Evolutionary conservation across 2,888 invertebrate genomes (phyloP).

Genomic region (Pterostichus niger): DNA sequence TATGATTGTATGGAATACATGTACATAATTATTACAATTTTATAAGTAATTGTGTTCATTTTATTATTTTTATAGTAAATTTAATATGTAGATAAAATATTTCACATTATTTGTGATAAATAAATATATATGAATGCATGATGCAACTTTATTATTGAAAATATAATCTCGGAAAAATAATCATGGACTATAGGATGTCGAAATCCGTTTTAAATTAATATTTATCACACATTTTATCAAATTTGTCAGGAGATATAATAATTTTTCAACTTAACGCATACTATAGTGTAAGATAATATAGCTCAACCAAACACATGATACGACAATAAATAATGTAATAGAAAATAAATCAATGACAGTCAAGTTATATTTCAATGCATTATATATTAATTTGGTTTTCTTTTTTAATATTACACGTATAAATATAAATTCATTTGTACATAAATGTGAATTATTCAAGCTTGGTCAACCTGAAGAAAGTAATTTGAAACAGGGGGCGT

Average conservation of each 20-base stretch:
- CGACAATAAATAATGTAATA: neutral
- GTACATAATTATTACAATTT: constrained; percentile 64
- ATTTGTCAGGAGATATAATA: too few species aligned
- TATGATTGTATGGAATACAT: constrained; percentile 59
- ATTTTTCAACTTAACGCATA: too few species aligned
- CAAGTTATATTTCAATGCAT: too few species aligned
- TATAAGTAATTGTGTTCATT: constrained; percentile 65
- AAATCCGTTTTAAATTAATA: neutral
- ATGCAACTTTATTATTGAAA: neutral
- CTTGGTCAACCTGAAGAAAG: too few species aligned
- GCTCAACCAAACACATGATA: too few species aligned
- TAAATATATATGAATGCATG: constrained; percentile 54
- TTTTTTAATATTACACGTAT: too few species aligned
- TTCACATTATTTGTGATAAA: constrained; percentile 61
- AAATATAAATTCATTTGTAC: too few species aligned
- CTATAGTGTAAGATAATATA: too few species aligned
- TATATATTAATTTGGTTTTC: too few species aligned
- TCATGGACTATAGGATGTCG: neutral
- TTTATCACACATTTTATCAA: too few species aligned
- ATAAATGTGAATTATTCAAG: too few species aligned
- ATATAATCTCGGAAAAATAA: neutral
- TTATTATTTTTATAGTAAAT: constrained; percentile 60
- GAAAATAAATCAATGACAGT: neutral
- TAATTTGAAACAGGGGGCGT: too few species aligned
- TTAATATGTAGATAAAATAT: constrained; percentile 58